Conservation (phyloP, 2,888 invertebrate species). For the Alloscopus bannaensis region DNA sequence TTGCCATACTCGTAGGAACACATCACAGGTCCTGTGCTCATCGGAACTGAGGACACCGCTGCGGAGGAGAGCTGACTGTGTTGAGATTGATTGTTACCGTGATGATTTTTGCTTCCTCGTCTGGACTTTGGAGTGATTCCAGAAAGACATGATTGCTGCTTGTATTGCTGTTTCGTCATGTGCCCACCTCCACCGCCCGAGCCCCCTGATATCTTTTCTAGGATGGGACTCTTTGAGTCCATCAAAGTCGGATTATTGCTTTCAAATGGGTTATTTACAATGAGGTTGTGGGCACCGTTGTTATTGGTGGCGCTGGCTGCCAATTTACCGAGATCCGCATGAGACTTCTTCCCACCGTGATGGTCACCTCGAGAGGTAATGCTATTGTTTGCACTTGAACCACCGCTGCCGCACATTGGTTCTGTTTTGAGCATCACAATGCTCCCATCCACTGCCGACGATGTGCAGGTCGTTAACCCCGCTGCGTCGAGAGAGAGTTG, state of each 20-base stretch:
- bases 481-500: conserved; percentile 49
- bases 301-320: conserved; percentile 76
- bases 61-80: conserved; percentile 39
- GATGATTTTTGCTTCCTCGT: conserved; percentile 28
- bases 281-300: conserved; percentile 77
- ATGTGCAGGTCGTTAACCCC: conserved; percentile 59
- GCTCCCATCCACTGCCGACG: conserved; percentile 20
- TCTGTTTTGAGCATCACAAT: conserved; percentile 61
- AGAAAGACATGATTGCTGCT: conserved; percentile 54
- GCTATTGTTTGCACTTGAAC: conserved; percentile 30
- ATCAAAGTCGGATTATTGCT: conserved; percentile 75
- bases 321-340: conserved; percentile 36
- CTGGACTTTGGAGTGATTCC: conserved; percentile 58
- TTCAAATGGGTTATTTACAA: conserved; percentile 77
- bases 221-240: conserved; percentile 65
- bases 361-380: conserved; percentile 36
- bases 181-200: conserved; percentile 13
- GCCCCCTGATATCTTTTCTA: conserved; percentile 61
- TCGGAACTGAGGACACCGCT: conserved; percentile 26
- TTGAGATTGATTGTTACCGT: conserved; percentile 36
- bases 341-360: conserved; percentile 35
- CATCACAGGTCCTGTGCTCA: conserved; percentile 47
- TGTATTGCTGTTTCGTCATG: conserved; percentile 52
- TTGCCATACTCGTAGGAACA: conserved; percentile 50
- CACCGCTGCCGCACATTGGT: conserved; percentile 50